Evolutionary conservation across 1,140 invertebrate genomes (phyloP).

Genomic region (Sinella curviseta): DNA sequence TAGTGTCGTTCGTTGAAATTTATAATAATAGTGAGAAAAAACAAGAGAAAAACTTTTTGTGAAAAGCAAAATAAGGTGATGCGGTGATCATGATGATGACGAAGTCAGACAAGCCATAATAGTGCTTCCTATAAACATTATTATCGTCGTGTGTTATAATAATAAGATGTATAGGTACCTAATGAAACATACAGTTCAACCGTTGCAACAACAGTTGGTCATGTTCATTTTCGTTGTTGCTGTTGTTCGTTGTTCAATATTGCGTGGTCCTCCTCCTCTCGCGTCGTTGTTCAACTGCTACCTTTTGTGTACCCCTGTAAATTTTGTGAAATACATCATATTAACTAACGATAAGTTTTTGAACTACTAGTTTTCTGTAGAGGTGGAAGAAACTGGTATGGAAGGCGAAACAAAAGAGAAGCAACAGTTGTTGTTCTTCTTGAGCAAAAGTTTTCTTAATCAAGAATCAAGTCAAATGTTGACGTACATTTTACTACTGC

Average conservation of each 20-base stretch:
- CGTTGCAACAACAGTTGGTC: constrained; percentile 12
- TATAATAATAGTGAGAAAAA: background rate
- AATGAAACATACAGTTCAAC: background rate
- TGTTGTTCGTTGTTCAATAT: background rate
- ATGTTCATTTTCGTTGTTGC: background rate
- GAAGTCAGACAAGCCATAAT: background rate
- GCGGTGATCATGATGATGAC: background rate
- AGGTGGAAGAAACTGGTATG: background rate
- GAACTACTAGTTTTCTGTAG: too few species aligned
- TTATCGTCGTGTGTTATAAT: background rate
- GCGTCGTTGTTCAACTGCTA: background rate
- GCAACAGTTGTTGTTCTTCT: background rate
- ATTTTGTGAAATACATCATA: background rate
- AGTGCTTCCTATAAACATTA: background rate
- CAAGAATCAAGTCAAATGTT: background rate
- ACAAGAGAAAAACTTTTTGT: background rate
- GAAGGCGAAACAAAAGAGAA: background rate
- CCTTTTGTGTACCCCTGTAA: background rate
- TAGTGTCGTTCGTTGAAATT: background rate
- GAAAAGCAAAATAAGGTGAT: background rate
- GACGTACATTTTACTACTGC: background rate
- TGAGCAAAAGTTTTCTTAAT: background rate
- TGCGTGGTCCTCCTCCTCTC: background rate
- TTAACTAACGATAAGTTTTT: background rate
- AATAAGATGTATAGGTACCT: background rate